Evolutionary conservation across 2,113 vertebrate genomes (phyloP), one percentile per base, ranked within the genome.

Genomic region (Crotophaga sulcirostris): DNA sequence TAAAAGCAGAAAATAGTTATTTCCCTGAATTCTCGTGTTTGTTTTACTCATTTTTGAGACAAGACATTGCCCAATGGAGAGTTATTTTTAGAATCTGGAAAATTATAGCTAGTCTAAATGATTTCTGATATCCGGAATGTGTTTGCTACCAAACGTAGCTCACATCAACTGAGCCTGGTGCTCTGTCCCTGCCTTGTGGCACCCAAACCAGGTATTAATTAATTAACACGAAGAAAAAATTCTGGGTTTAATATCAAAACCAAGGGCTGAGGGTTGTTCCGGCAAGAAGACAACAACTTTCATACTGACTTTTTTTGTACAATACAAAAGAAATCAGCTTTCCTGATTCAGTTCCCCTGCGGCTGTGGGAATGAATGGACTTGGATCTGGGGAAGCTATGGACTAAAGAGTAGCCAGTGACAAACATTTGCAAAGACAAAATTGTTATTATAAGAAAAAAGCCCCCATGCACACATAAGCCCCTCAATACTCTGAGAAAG

Each of bases 61-160:
- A 25, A 76, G 59, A 62, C 55, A 18, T 79, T 33, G 51, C 44
- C 38, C 52, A 47, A 33, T 56, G 12, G 12, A 31, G 58, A 75
- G 33, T n/a, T 89, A 64, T 42, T 87, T 95, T 94, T 80, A 84
- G 79, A 88, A 94, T 24, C 45, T 90, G 67, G 42, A 81, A 78
- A 84, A 73, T 47, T 1, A 62, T 58, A 63, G 87, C 29, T 29
- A 47, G 33, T 16, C 24, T 75, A 87, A 95, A 69, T 2, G 4
- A 74, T 92, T 84, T 74, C 56, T 84, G 69, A 40, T 78, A 38
- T 44, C 62, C 62, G 21, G 49, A 47, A 81, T 0, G 1, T 58
- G 23, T 29, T 73, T 67, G 17, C 23, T 67, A 75, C 47, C 28
- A 60, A 69, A 42, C 2, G 3, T 47, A 77, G 42, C 5, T 1